phyloP scores from a whole-genome alignment of 2,113 vertebrate species.

The Cepphus grylle region DNA sequence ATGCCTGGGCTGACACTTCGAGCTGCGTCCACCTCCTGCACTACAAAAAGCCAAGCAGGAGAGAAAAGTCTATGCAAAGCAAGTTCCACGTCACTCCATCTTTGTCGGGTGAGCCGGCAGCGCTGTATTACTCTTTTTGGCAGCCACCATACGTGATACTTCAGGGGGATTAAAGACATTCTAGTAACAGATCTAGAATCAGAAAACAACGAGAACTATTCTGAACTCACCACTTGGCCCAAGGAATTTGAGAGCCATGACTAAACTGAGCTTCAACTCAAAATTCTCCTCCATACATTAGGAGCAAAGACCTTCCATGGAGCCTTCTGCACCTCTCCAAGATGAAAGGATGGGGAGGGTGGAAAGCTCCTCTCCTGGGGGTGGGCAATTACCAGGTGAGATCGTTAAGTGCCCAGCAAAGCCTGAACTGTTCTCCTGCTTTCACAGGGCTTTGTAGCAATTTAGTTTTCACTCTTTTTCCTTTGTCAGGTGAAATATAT shows the following conservation, averaged over 20 bases:
- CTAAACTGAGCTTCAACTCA: neutral
- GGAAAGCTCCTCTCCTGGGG: neutral
- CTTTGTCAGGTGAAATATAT: neutral
- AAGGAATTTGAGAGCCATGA: neutral
- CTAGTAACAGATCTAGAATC: neutral
- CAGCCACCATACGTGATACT: neutral
- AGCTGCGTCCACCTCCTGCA: neutral
- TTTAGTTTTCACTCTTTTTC: neutral
- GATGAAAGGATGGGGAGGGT: neutral
- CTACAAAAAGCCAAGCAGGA: neutral
- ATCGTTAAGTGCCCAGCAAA: neutral
- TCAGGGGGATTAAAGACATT: neutral
- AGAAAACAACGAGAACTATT: neutral
- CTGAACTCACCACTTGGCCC: neutral
- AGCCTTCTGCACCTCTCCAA: neutral
- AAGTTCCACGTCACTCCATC: neutral
- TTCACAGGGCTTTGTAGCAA: neutral
- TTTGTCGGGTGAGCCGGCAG: neutral
- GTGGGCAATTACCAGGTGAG: neutral
- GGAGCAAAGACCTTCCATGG: neutral
- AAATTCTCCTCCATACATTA: neutral
- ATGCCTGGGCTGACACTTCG: neutral
- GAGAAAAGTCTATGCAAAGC: neutral
- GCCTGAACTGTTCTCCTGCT: neutral
- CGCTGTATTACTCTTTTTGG: neutral